Evolutionary conservation across 2,797 vertebrate genomes (phyloP).

Genomic region (Pelobates cultripes): DNA sequence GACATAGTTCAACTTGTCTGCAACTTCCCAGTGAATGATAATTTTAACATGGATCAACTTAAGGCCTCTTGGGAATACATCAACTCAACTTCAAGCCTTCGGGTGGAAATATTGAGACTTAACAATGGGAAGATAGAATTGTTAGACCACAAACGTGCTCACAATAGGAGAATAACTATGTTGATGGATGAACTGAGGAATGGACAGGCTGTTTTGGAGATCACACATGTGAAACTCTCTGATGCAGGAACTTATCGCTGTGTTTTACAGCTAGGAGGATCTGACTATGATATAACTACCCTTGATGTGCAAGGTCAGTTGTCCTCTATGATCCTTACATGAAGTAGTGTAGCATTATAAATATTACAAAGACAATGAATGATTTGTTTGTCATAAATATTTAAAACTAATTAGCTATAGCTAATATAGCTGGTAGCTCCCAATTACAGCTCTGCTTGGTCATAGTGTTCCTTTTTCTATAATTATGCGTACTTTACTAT

Average conservation of each 20-base stretch:
- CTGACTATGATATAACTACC: constrained; percentile 79
- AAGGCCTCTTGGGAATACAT: constrained; percentile 74
- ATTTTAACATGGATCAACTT: constrained; percentile 57
- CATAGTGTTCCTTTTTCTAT: too few species aligned
- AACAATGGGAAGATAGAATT: constrained; percentile 52
- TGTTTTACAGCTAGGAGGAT: constrained; percentile 69
- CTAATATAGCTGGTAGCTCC: too few species aligned
- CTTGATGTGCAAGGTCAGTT: constrained; percentile 81
- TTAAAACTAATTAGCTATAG: too few species aligned
- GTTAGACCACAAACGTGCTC: constrained; percentile 58
- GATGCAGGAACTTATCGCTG: constrained; percentile 83
- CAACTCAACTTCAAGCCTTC: constrained; percentile 25
- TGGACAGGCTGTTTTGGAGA: constrained; percentile 75
- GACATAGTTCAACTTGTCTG: constrained; percentile 78
- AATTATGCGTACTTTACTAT: too few species aligned
- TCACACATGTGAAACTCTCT: constrained; percentile 70
- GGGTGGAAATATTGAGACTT: constrained; percentile 66
- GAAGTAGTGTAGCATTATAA: too few species aligned
- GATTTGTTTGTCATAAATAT: too few species aligned
- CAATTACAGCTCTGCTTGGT: too few species aligned
- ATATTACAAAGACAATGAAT: too few species aligned
- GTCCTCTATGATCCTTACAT: too few species aligned
- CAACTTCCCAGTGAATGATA: constrained; percentile 70
- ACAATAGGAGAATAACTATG: constrained; percentile 69
- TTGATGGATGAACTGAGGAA: constrained; percentile 67